Percentiles rank a stretch among this genome's conserved stretches.
Evolutionary conservation across 2,797 vertebrate genomes (phyloP).

Genomic region (Pogoniulus pusillus): DNA sequence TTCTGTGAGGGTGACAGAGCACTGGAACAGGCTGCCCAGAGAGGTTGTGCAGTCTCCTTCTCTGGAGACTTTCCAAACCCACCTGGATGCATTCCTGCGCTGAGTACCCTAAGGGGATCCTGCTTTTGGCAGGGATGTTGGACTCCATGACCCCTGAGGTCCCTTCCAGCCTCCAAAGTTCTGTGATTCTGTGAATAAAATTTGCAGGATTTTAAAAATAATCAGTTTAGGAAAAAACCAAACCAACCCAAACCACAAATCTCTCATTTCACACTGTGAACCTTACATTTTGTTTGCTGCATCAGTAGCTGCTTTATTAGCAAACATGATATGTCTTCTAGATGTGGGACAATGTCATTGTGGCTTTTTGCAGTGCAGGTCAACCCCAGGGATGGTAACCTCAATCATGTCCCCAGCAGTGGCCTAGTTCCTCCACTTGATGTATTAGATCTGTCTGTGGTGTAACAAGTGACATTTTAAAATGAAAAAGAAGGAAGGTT

Average conservation of each 20-base stretch:
- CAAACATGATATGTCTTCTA: neutral
- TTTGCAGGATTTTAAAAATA: neutral
- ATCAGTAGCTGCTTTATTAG: neutral
- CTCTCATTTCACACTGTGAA: neutral
- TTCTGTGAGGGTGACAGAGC: too few relatives aligned
- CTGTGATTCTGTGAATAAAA: neutral
- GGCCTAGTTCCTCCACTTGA: slow-evolving; percentile 19
- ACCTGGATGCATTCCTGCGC: too few relatives aligned
- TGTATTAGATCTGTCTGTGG: neutral
- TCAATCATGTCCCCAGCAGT: slow-evolving; percentile 2
- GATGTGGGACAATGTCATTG: slow-evolving; percentile 21
- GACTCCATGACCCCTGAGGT: too few relatives aligned
- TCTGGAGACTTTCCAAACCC: too few relatives aligned
- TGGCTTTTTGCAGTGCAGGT: slow-evolving; percentile 8
- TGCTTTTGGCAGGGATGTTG: too few relatives aligned
- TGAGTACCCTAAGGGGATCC: too few relatives aligned
- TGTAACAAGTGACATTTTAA: slow-evolving; percentile 6
- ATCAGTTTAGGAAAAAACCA: neutral
- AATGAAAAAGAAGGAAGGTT: neutral
- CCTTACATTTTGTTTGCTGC: neutral
- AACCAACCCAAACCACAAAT: neutral
- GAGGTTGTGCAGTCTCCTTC: too few relatives aligned
- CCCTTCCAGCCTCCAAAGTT: too few relatives aligned
- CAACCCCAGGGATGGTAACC: slow-evolving; percentile 8
- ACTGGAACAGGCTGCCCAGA: too few relatives aligned